A percentile compares a stretch with the other conserved stretches of the same genome.
phyloP scores from a whole-genome alignment of 1,140 invertebrate species.

The Heliothis subflexa region DNA sequence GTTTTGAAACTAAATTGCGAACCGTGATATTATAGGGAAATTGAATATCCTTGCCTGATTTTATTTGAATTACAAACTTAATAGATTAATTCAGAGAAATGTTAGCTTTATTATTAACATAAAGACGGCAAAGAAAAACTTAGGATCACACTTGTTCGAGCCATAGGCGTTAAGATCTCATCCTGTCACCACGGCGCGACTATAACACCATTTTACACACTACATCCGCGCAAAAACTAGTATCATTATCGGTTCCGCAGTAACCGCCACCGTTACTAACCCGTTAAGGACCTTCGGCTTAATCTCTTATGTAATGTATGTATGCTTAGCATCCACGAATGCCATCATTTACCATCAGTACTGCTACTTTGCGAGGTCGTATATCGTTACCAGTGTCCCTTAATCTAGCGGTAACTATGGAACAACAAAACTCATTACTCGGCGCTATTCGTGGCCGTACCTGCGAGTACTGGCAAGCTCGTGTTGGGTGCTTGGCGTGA shows the following conservation, averaged over 20 bases:
- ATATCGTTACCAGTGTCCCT: slow-evolving; percentile 64
- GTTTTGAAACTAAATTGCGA: slow-evolving; percentile 32
- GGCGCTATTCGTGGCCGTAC: slow-evolving; percentile 65
- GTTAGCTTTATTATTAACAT: not conserved
- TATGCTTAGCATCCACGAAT: slow-evolving; percentile 6
- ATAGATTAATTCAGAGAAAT: not conserved
- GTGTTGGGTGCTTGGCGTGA: slow-evolving; percentile 45
- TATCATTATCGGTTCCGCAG: slow-evolving; percentile 27
- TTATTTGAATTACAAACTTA: too few species aligned
- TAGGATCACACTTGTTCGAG: not conserved
- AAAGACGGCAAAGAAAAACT: not conserved
- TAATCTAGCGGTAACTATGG: slow-evolving; percentile 74
- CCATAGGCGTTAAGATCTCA: not conserved
- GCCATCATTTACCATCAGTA: slow-evolving; percentile 45
- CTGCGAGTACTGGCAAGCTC: slow-evolving; percentile 68
- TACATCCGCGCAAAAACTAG: slow-evolving; percentile 21
- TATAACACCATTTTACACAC: slow-evolving; percentile 24
- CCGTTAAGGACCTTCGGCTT: not conserved
- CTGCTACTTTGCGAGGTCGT: slow-evolving; percentile 46
- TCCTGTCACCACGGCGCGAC: not conserved
- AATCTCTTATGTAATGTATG: slow-evolving; percentile 15
- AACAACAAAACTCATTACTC: slow-evolving; percentile 83
- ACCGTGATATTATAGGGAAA: not conserved
- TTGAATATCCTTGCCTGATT: not conserved
- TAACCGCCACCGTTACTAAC: slow-evolving; percentile 25